Base-by-base conservation (phyloP, 1,140 invertebrate species). In the Stenopsyche tienmushanensis region DNA sequence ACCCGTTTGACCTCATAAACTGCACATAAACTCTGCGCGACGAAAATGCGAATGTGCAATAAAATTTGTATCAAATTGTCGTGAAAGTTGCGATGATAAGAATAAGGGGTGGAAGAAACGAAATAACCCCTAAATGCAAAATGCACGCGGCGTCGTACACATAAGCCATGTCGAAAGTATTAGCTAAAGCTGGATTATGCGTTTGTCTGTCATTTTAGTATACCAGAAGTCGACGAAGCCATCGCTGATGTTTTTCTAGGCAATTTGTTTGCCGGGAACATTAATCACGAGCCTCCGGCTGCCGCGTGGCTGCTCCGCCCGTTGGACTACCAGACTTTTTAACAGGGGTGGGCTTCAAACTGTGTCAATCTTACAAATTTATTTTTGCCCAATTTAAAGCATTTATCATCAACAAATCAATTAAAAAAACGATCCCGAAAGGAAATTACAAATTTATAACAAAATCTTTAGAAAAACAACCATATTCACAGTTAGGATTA, bases 191-290 rank as follows among this genome's bases (percentile, higher is more conserved):
- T 34, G 29, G 53, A 57, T 39, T 41, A 21, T 34, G 42, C 42
- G 57, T 18, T 9, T 18, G 42, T 29, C 57, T 13, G 57, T 60
- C 57, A 47, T 60, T 45, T 24, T 8, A 1, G 39, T 34, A 34
- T 26, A 8, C 21, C 54, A 29, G 15, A 50, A 50, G 62, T 58
- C 63, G 50, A 29, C 57, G 54, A 20, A 47, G 21, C n/a, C 42
- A 15, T 18, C 23, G 55, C 60, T 55, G 67, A 73, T 75, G 74
- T 76, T 78, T 77, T 78, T 77, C 77, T 73, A 75, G 71, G 72
- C 75, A 77, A 78, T 78, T 77, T 77, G 75, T 71, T 75, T 72
- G 66, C 64, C 64, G 66, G 71, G 71, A 71, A 74, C 76, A 77
- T 77, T 78, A 78, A 76, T 78, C 76, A 76, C 69, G 41, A 50